A percentile compares a stretch with the other conserved stretches of the same genome.
These are phyloP conservation scores for Seira ritae DNA, from an alignment of 2,888 invertebrate species.

Conservation along the genomic window DNA sequence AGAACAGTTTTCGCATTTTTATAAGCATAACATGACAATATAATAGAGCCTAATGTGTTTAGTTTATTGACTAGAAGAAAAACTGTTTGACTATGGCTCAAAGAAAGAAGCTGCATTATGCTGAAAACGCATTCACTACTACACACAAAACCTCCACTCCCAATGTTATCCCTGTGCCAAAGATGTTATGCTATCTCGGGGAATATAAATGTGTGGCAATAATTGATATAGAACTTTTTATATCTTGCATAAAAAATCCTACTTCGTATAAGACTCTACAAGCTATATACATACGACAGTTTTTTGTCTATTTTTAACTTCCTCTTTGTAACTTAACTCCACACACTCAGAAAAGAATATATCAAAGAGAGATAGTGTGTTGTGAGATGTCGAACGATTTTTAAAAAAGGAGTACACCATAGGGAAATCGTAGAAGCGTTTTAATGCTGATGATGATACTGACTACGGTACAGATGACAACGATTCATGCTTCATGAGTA, in stretches of 20 bases:
- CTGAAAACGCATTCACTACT: background rate
- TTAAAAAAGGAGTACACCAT: background rate
- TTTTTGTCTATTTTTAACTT: constrained; percentile 59
- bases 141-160: background rate
- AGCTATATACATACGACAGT: constrained; percentile 15
- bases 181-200: background rate
- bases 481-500: background rate
- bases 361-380: constrained; percentile 7
- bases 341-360: constrained; percentile 19
- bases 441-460: background rate
- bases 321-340: constrained; percentile 48
- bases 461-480: constrained; percentile 8
- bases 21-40: constrained; percentile 27
- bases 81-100: background rate
- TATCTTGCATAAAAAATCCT: background rate
- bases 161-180: background rate
- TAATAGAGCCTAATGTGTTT: constrained; percentile 2
- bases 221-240: constrained; percentile 7
- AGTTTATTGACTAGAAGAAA: constrained; percentile 1
- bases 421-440: no score
- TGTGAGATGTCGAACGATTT: constrained; percentile 6
- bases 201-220: background rate
- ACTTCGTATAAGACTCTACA: background rate
- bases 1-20: constrained; percentile 24
- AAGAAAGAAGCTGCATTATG: background rate